Evolutionary conservation across 2,797 vertebrate genomes (phyloP).

Genomic region (Calcarius lapponicus): DNA sequence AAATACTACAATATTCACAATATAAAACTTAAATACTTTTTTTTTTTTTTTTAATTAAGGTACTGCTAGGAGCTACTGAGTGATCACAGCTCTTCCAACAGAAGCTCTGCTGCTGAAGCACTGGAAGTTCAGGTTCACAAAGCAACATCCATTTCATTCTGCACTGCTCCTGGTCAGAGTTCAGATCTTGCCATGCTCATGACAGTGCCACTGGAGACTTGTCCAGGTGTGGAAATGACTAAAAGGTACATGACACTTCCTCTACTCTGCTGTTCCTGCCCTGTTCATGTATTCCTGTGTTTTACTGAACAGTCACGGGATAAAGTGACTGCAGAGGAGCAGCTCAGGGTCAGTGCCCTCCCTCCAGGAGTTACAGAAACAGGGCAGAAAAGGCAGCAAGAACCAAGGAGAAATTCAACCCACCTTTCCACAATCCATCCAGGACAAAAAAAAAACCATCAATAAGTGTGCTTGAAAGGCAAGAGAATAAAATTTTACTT

Average conservation of each 20-base stretch:
- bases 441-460: not conserved
- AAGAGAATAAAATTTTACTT: conserved; percentile 1
- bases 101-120: conserved; percentile 25
- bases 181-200: accelerated
- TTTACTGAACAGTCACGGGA: not conserved
- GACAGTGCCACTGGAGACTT: not conserved
- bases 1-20: conserved; percentile 59
- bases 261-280: not conserved
- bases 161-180: not conserved
- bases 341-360: not conserved
- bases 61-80: not conserved
- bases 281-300: not conserved
- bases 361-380: not conserved
- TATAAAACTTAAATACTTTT: conserved; percentile 55
- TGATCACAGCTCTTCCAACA: conserved; percentile 31
- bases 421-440: not conserved
- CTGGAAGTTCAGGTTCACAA: conserved; percentile 1
- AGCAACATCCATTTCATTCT: conserved; percentile 4
- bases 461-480: conserved; percentile 46
- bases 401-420: not conserved
- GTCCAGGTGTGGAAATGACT: not conserved
- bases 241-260: not conserved
- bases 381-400: not conserved
- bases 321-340: not conserved
- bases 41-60: not conserved